Evolutionary conservation across 2,797 vertebrate genomes (phyloP).

Genomic region (Sebastes nivosus): DNA sequence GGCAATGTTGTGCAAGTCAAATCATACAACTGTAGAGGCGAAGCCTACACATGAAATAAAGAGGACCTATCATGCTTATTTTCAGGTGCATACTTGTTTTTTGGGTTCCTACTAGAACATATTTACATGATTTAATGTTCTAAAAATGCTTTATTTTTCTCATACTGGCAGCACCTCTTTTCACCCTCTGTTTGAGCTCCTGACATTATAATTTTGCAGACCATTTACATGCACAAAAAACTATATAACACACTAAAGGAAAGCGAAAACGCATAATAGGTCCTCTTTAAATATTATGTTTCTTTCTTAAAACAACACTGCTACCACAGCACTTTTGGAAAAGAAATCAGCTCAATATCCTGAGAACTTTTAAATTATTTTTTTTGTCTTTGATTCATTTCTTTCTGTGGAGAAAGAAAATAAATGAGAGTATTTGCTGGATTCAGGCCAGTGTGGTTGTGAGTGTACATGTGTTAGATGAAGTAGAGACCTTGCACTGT

Average conservation of each 20-base stretch:
- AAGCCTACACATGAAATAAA: neutral
- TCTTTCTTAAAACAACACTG: neutral
- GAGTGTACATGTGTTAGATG: conserved; percentile 28
- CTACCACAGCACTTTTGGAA: neutral
- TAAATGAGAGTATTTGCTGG: neutral
- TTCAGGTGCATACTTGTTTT: too few species aligned
- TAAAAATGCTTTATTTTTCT: too few species aligned
- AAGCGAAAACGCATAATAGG: too few species aligned
- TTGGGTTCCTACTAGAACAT: too few species aligned
- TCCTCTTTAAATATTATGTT: neutral
- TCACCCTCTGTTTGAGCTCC: too few species aligned
- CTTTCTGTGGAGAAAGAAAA: neutral
- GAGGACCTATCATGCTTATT: neutral
- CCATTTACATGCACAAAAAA: too few species aligned
- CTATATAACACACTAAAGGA: too few species aligned
- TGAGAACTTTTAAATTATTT: neutral
- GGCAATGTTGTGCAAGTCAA: neutral
- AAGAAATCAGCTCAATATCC: neutral
- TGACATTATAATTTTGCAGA: too few species aligned
- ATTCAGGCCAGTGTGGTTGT: neutral
- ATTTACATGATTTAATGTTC: too few species aligned
- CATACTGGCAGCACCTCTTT: too few species aligned
- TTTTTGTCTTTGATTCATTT: neutral
- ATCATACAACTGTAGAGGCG: neutral
- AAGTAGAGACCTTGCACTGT: conserved; percentile 78